phyloP scores from a whole-genome alignment of 2,113 vertebrate species.

The Mormyrus iriodes region DNA sequence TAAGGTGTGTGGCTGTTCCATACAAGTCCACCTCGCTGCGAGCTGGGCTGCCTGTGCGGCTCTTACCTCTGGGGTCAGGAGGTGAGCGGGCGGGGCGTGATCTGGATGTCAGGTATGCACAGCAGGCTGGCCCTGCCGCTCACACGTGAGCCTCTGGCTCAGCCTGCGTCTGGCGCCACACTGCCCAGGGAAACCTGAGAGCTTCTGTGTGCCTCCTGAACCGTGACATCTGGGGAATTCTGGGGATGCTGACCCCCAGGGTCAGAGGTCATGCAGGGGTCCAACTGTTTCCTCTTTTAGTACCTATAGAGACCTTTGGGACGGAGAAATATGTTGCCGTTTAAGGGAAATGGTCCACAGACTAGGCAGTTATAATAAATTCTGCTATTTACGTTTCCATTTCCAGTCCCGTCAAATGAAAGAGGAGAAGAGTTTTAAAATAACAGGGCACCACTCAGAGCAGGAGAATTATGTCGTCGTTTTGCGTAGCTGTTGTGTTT shows the following conservation, averaged over 20 bases:
- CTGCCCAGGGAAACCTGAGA: constrained; percentile 72
- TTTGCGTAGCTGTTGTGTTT: constrained; percentile 21
- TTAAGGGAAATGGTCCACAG: constrained; percentile 69
- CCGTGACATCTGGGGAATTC: constrained; percentile 80
- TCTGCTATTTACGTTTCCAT: constrained; percentile 67
- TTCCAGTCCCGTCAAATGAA: background rate
- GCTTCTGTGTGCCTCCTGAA: constrained; percentile 63
- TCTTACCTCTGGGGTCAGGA: background rate
- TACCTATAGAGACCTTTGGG: constrained; percentile 61
- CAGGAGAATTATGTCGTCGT: background rate
- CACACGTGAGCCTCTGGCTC: constrained; percentile 59
- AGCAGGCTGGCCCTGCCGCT: constrained; percentile 51
- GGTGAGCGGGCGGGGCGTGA: background rate
- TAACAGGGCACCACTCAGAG: background rate
- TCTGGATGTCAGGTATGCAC: constrained; percentile 54
- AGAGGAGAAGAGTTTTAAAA: background rate
- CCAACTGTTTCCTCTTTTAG: constrained; percentile 73
- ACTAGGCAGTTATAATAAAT: constrained; percentile 72
- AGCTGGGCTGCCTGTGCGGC: background rate
- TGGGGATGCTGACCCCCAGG: constrained; percentile 68
- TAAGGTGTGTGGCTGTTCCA: background rate
- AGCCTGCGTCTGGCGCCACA: constrained; percentile 70
- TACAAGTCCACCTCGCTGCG: background rate
- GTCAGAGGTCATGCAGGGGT: constrained; percentile 68
- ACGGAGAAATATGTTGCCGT: constrained; percentile 62